phyloP scores from a whole-genome alignment of 2,113 vertebrate genomes.

The Phainopepla nitens region DNA sequence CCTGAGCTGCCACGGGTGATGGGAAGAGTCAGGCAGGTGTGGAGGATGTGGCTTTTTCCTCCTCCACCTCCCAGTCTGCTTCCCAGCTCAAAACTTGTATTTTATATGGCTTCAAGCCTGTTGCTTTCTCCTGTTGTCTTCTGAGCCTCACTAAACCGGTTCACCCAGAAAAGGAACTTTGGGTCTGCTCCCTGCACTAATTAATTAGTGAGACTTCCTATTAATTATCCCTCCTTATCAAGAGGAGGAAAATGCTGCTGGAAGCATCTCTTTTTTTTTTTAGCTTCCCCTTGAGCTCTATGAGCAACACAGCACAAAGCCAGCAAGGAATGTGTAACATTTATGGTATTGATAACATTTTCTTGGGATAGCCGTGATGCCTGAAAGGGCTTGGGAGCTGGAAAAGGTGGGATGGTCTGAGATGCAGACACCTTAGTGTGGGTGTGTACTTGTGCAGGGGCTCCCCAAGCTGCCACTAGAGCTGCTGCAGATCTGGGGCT shows the following conservation, averaged over 20 bases:
- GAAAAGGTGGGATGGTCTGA: neutral
- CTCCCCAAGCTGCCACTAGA: neutral
- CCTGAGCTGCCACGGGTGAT: neutral
- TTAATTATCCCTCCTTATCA: neutral
- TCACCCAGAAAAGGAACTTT: neutral
- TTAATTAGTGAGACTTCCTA: neutral
- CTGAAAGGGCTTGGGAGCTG: neutral
- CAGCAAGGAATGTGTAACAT: neutral
- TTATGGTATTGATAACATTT: neutral
- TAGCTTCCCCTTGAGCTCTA: neutral
- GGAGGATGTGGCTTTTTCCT: neutral
- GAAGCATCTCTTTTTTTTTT: neutral
- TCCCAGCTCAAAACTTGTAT: neutral
- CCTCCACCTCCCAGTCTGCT: neutral
- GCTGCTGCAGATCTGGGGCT: neutral
- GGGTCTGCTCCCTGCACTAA: neutral
- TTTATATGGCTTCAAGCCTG: neutral
- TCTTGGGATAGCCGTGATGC: neutral
- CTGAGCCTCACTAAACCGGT: neutral
- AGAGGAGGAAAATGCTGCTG: neutral
- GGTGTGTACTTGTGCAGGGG: rapidly evolving
- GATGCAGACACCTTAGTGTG: neutral
- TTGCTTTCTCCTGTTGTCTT: neutral
- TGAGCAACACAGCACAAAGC: neutral
- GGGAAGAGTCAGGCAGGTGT: neutral